These are phyloP conservation scores for Sus scrofa DNA, from an alignment of 2,113 vertebrate species.

Conservation along the genomic window DNA sequence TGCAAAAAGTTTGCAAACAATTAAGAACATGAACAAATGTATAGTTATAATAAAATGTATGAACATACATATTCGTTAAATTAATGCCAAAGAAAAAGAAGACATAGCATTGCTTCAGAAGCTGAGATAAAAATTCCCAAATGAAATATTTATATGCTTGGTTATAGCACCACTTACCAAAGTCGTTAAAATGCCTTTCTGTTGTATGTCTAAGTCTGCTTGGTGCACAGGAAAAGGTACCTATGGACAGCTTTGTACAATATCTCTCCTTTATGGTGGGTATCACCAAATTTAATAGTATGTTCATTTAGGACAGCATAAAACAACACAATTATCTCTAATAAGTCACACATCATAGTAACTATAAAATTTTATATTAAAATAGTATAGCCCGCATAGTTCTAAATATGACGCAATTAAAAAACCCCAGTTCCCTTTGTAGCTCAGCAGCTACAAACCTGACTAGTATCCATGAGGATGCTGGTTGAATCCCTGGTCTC, in stretches of 20 bases:
- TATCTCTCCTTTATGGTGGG: background rate
- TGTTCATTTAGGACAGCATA: background rate
- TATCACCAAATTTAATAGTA: background rate
- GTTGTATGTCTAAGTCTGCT: constrained; percentile 72
- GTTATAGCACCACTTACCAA: constrained; percentile 74
- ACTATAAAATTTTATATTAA: constrained; percentile 18
- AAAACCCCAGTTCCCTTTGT: background rate
- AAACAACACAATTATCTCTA: constrained; percentile 36
- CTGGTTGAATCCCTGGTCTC: no score
- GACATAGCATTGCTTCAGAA: constrained; percentile 58
- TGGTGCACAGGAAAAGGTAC: constrained; percentile 1
- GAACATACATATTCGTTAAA: background rate
- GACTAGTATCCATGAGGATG: no score
- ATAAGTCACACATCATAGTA: background rate
- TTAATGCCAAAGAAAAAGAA: constrained; percentile 7
- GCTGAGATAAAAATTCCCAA: constrained; percentile 75
- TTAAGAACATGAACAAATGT: background rate
- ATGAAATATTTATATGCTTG: constrained; percentile 78
- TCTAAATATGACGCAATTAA: constrained; percentile 6
- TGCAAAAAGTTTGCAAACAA: background rate
- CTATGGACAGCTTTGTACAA: constrained; percentile 45
- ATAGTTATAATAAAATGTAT: background rate
- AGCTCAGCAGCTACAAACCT: no score
- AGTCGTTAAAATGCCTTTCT: constrained; percentile 77
- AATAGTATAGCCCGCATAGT: background rate